These are phyloP conservation scores for Ephialtes manifestator DNA, from an alignment of 2,888 invertebrate species.

Conservation along the genomic window DNA sequence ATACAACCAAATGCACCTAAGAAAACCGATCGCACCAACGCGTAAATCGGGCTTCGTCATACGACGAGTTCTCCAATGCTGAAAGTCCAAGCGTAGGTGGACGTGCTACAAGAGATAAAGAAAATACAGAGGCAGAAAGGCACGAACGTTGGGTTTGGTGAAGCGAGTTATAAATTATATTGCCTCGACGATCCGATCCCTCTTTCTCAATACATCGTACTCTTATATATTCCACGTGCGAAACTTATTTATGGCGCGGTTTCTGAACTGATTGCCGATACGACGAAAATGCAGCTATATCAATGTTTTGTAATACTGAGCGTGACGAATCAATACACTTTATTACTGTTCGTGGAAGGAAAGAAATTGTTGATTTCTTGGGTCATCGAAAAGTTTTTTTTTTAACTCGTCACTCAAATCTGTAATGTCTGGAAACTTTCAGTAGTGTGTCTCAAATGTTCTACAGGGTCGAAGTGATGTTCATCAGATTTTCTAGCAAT, in stretches of 20 bases:
- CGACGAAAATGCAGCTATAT: conserved; percentile 29
- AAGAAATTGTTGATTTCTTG: no score
- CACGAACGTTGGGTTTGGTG: conserved; percentile 45
- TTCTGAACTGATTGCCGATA: conserved; percentile 23
- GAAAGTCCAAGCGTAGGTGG: conserved; percentile 60
- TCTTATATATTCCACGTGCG: background rate
- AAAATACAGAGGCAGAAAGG: conserved; percentile 64
- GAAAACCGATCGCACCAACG: conserved; percentile 53
- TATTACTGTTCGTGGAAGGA: background rate
- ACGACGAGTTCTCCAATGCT: conserved; percentile 24
- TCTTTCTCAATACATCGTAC: conserved; percentile 53
- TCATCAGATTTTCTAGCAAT: no score
- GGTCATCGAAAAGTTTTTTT: background rate
- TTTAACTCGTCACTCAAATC: no score
- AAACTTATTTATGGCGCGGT: conserved; percentile 31
- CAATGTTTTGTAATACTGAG: conserved; percentile 29
- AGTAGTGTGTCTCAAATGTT: no score
- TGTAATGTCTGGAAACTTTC: no score
- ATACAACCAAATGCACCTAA: conserved; percentile 13
- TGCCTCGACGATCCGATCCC: conserved; percentile 59
- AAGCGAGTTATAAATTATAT: conserved; percentile 65
- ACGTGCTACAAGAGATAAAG: conserved; percentile 63
- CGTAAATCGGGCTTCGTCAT: conserved; percentile 44
- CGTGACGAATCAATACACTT: conserved; percentile 20
- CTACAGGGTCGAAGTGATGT: no score